phyloP scores from a whole-genome alignment of 2,113 vertebrate genomes.

The Callionymus lyra region DNA sequence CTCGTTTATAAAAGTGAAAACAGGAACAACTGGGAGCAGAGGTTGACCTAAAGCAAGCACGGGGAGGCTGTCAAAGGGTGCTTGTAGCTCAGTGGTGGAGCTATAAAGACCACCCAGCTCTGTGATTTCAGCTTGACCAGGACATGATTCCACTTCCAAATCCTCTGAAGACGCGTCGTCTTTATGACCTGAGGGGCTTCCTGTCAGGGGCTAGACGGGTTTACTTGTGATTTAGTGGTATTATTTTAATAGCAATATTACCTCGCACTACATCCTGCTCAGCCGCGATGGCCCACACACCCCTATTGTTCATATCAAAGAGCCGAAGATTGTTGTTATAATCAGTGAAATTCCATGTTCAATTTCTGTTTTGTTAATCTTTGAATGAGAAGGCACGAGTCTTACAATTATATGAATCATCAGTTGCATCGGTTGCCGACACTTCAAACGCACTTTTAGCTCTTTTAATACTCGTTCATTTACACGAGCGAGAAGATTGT shows the following conservation, averaged over 20 bases:
- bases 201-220: not conserved
- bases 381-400: not conserved
- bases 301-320: constrained; percentile 5
- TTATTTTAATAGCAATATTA: too few relatives aligned
- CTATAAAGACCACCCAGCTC: constrained; percentile 39
- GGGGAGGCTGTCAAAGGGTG: constrained; percentile 11
- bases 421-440: not conserved
- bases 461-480: not conserved
- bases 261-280: too few relatives aligned
- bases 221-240: too few relatives aligned
- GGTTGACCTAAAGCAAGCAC: constrained; percentile 30
- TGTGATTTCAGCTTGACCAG: constrained; percentile 29
- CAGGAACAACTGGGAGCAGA: constrained; percentile 33
- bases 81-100: not conserved
- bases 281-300: too few relatives aligned
- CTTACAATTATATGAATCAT: too few relatives aligned
- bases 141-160: constrained; percentile 20
- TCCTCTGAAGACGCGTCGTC: constrained; percentile 25
- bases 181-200: constrained; percentile 20
- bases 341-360: constrained; percentile 18
- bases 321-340: constrained; percentile 12
- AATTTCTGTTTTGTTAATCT: constrained; percentile 22
- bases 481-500: too few relatives aligned
- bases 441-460: not conserved
- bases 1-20: constrained; percentile 25